Base-by-base conservation (phyloP, 1,140 invertebrate genomes). In the Acarapis woodi region DNA sequence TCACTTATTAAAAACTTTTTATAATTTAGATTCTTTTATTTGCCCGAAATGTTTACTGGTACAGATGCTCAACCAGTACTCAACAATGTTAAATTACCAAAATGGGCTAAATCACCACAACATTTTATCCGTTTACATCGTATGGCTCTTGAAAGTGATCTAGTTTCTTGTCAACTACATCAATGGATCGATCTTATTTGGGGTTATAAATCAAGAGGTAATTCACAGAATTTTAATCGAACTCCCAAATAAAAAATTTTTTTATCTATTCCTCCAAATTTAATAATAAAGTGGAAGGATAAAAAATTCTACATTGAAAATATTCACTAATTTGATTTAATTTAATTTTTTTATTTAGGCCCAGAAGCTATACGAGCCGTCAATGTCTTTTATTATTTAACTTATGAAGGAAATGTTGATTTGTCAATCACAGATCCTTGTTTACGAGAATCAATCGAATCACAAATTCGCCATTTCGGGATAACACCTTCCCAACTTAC, bases 161-260 rank as follows among this genome's bases (percentile, higher is more conserved):
- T 97, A 52, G 93, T 99, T 2, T 94, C 83, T 24, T 96, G 88
- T 56, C 90, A 97, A 61, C 65, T 99, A 38, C 90, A 99, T 53
- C 87, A 97, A 54, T 99, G 93, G 93, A 96, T 99, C 46, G 93
- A 99, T 61, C 62, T 99, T 33, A 93, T 97, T 49, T 99, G 97
- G 57, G 93, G 93, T 35, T 99, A 97, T 55, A 97, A 97, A 57
- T 93, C 99, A 56, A 68, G 78, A 66, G 87, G n/a, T n/a, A n/a
- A n/a, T n/a, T n/a, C n/a, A n/a, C n/a, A n/a, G n/a, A n/a, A n/a
- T n/a, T n/a, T n/a, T 76, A 75, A 56, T 47, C 44, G 25, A 31
- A 29, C 2, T 30, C 21, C 16, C 24, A 5, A 31, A 16, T 23
- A 31, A 32, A 38, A 3, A 1, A 32, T 18, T 29, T 32, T 10